These are phyloP conservation scores for Peromyscus nudipes DNA, from an alignment of 2,797 vertebrate genomes.

Conservation along the genomic window DNA sequence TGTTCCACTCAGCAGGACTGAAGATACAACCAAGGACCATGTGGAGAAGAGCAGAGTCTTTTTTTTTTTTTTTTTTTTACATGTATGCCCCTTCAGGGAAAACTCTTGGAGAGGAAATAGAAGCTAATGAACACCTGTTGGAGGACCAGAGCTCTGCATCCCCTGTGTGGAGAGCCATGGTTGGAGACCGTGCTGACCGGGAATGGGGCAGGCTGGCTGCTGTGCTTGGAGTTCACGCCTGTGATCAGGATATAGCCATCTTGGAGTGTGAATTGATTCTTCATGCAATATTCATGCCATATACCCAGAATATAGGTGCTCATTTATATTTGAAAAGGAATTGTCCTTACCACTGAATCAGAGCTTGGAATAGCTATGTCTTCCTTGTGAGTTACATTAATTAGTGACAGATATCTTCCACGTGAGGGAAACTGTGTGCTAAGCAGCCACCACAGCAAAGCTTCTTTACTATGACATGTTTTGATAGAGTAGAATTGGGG, in stretches of 20 bases:
- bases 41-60: neutral
- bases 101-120: conserved; percentile 24
- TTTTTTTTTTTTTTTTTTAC: no score
- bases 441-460: conserved; percentile 49
- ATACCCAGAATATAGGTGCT: conserved; percentile 44
- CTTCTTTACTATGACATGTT: conserved; percentile 51
- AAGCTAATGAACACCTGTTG: neutral
- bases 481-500: conserved; percentile 75
- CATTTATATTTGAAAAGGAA: conserved; percentile 64
- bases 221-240: neutral
- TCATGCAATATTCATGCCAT: conserved; percentile 3
- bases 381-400: conserved; percentile 41
- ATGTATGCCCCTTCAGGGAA: neutral
- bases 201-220: neutral
- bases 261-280: neutral
- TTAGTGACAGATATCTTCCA: conserved; percentile 64
- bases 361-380: conserved; percentile 28
- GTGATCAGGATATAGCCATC: neutral
- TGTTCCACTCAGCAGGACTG: neutral
- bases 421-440: neutral
- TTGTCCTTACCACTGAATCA: conserved; percentile 59
- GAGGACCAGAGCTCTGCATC: neutral
- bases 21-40: neutral
- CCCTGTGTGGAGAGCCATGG: neutral
- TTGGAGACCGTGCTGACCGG: neutral